These are phyloP conservation scores for Clanis bilineata DNA, from an alignment of 2,888 invertebrate species.

Conservation along the genomic window DNA sequence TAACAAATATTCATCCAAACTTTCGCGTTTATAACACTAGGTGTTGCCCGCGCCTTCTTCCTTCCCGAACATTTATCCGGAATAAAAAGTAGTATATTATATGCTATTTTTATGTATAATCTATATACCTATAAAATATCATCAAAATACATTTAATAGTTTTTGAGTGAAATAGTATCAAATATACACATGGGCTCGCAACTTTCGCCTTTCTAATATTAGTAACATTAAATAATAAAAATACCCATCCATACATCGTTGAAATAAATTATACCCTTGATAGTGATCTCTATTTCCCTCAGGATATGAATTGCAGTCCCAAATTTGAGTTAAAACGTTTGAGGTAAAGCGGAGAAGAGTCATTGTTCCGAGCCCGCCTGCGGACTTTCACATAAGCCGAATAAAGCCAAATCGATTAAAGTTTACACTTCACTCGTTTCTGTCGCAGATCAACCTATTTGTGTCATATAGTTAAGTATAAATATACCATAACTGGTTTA, in stretches of 20 bases:
- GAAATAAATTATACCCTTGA: constrained; percentile 4
- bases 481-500: no score
- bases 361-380: constrained; percentile 5
- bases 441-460: not conserved
- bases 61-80: no score
- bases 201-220: no score
- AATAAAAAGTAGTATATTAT: no score
- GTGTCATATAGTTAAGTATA: not conserved
- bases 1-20: no score
- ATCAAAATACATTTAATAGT: no score
- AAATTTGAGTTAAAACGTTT: constrained; percentile 8
- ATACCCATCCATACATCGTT: not conserved
- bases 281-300: constrained; percentile 10
- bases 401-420: constrained; percentile 13
- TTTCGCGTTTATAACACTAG: no score
- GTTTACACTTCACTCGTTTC: constrained; percentile 9
- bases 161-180: no score
- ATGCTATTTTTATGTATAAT: no score
- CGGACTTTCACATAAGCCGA: constrained; percentile 6
- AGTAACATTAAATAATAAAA: not conserved
- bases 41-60: no score
- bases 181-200: no score
- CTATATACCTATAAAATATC: no score
- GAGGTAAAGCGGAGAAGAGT: constrained; percentile 6
- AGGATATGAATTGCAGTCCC: constrained; percentile 10